Conservation (phyloP, 2,797 vertebrate species). For the Aldrovandia affinis region DNA sequence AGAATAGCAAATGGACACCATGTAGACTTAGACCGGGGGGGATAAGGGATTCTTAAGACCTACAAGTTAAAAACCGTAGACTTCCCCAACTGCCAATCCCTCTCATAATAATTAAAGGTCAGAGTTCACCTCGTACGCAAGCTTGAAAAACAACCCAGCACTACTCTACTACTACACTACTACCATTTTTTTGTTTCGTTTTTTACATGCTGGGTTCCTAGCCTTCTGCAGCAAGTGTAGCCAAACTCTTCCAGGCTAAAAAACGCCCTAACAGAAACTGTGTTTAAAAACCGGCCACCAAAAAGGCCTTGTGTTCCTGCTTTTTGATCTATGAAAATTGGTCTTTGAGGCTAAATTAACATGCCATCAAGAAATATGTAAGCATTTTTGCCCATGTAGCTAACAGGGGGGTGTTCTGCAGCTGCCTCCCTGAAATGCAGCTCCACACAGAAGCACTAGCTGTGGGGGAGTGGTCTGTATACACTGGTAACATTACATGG, state of each 20-base stretch:
- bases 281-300: too few species aligned
- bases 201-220: background rate
- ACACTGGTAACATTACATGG: background rate
- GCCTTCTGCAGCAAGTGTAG: background rate
- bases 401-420: background rate
- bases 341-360: background rate
- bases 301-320: background rate
- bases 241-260: background rate
- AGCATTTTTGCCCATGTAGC: background rate
- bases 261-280: too few species aligned
- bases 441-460: background rate
- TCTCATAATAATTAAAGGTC: background rate
- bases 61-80: background rate
- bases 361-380: background rate
- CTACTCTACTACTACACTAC: background rate
- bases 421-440: background rate
- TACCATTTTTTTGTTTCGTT: background rate
- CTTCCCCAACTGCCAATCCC: background rate
- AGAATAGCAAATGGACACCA: background rate
- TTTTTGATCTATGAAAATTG: background rate
- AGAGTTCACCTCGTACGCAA: background rate
- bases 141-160: background rate
- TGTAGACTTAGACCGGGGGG: too few species aligned
- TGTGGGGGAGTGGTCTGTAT: too few species aligned
- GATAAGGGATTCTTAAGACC: background rate